Conservation (phyloP, 92 coral and sea anemone species). For the Montipora capitata region DNA sequence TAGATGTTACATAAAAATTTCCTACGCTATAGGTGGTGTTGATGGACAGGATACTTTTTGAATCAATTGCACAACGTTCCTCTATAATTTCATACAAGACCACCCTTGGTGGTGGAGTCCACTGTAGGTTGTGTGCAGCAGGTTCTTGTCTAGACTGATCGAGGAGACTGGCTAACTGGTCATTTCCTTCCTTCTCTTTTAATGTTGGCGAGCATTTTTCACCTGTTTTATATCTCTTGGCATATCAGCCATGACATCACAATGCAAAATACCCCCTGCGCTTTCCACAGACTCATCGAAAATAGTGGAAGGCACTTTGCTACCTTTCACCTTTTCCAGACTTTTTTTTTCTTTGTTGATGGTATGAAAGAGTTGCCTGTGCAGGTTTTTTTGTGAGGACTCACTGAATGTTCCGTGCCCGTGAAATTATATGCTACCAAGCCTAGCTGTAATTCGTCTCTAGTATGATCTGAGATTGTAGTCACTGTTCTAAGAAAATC, state of each 20-base stretch:
- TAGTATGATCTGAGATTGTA: background rate
- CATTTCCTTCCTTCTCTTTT: conserved; percentile 7
- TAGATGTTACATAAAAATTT: conserved; percentile 8
- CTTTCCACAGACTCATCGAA: conserved; percentile 17
- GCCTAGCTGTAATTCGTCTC: conserved; percentile 44
- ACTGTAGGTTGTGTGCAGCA: conserved; percentile 19
- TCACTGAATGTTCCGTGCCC: conserved; percentile 40
- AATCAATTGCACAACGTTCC: conserved; percentile 10
- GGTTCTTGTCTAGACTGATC: conserved; percentile 9
- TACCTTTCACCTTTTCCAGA: conserved; percentile 16
- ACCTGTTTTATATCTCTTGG: conserved; percentile 67
- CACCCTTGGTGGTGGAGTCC: conserved; percentile 50
- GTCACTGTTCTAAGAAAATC: conserved; percentile 31
- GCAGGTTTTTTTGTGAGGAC: conserved; percentile 54
- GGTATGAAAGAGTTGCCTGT: conserved; percentile 39
- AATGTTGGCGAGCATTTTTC: conserved; percentile 33
- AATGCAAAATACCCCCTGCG: conserved; percentile 35
- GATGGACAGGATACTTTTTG: background rate
- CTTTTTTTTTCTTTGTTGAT: conserved; percentile 27
- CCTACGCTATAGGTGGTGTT: conserved; percentile 30
- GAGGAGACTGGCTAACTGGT: conserved; percentile 32
- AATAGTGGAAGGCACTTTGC: conserved; percentile 41
- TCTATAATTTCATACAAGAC: conserved; percentile 23
- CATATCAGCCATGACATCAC: conserved; percentile 49
- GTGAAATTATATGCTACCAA: conserved; percentile 23